Evolutionary conservation across 2,113 vertebrate genomes (phyloP), one percentile per base, ranked within the genome.

Genomic region (Dicrurus megarhynchus): DNA sequence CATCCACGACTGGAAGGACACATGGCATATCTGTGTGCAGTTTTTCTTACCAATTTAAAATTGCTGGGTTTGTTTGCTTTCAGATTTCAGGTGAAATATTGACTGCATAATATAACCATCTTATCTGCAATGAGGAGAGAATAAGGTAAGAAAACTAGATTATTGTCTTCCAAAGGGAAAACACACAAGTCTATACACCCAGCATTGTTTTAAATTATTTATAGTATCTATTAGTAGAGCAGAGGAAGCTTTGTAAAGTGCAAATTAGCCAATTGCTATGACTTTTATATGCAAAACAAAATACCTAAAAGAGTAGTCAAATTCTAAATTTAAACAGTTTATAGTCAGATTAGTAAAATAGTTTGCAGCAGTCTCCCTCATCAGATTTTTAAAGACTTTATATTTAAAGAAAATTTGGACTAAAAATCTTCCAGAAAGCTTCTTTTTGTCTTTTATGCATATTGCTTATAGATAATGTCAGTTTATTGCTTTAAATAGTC

Each of bases 171-270:
- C 63, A 65, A 86, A 23, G 59, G 76, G 42, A 71, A 93, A 81
- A 85, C 52, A 65, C 35, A 41, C 32, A 86, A 92, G 26, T 64
- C 42, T 82, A 11, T 89, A 71, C 22, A 81, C 21, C 27, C 39
- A 87, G 15, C 50, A 33, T 92, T 90, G 57, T 44, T 84, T 46
- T 95, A 46, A 75, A 93, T 93, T 93, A 95, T 95, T 82, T 69
- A 91, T 22, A 88, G 7, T 15, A 50, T 79, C 49, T 87, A 70
- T 94, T 95, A 90, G 19, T 24, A 42, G 55, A 95, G 65, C 26
- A 65, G 47, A 67, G 11, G n/a, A 94, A 93, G 64, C 26, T 93
- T 74, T 89, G 46, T 44, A 82, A 91, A 89, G 70, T 92, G 70
- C 46, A 92, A 98, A 96, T 94, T 71, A 91, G 35, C 67, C 50